These are phyloP conservation scores for Protonemura montana DNA, from an alignment of 2,888 invertebrate species.

Conservation along the genomic window DNA sequence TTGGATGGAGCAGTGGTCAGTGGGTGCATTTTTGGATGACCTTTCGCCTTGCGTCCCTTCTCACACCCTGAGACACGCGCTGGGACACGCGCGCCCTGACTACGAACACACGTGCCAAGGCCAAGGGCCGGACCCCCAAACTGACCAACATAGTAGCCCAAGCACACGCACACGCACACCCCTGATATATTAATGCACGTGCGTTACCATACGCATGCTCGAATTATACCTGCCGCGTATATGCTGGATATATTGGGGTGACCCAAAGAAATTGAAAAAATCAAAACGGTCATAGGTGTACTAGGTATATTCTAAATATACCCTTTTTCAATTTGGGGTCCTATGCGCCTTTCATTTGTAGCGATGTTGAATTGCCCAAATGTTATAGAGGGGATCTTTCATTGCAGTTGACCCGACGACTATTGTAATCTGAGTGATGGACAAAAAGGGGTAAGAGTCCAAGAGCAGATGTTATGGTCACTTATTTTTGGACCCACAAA, in stretches of 20 bases:
- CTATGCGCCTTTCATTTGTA: slow-evolving; percentile 28
- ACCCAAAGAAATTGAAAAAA: slow-evolving; percentile 38
- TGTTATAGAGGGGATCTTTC: slow-evolving; percentile 36
- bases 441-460: slow-evolving; percentile 38
- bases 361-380: slow-evolving; percentile 41
- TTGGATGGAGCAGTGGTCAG: too few species aligned
- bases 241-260: not conserved
- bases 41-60: too few species aligned
- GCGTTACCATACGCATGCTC: slow-evolving; percentile 19
- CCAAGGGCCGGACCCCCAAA: too few species aligned
- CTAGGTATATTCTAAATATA: not conserved
- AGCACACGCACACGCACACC: slow-evolving; percentile 31
- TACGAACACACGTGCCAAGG: not conserved
- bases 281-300: slow-evolving; percentile 36
- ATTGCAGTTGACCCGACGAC: slow-evolving; percentile 34
- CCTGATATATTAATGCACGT: not conserved
- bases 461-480: slow-evolving; percentile 40
- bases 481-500: slow-evolving; percentile 35
- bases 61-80: too few species aligned
- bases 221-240: not conserved
- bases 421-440: not conserved
- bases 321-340: slow-evolving; percentile 38
- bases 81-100: too few species aligned
- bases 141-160: not conserved
- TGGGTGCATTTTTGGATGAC: too few species aligned